Conservation (phyloP, 2,113 vertebrate genomes). For the Eulemur macaco region DNA sequence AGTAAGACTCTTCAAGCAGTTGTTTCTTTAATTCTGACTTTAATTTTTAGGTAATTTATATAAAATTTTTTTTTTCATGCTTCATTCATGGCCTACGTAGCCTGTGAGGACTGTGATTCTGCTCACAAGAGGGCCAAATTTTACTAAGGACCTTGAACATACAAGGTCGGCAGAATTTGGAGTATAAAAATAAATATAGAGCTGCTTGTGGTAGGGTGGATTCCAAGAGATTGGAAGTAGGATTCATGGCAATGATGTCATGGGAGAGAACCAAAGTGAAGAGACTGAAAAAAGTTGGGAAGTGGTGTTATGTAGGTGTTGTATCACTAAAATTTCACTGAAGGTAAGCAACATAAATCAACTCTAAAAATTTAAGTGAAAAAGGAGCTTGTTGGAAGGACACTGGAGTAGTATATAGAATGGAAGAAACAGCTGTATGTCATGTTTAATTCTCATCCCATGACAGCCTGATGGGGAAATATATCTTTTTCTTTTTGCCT, state of each 20-base stretch:
- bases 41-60: background rate
- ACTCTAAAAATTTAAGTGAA: conserved; percentile 4
- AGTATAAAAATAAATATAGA: background rate
- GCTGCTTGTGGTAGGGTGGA: background rate
- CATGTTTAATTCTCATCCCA: background rate
- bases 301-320: background rate
- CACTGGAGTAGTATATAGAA: background rate
- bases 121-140: background rate
- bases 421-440: background rate
- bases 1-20: background rate
- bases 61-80: background rate
- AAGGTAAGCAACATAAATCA: background rate
- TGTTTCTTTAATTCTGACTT: background rate
- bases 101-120: background rate
- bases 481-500: background rate
- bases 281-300: background rate
- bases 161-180: background rate
- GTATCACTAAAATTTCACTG: background rate
- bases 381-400: background rate
- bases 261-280: background rate
- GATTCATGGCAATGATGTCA: background rate
- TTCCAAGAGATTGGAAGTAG: background rate
- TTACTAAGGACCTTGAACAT: background rate
- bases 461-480: background rate
- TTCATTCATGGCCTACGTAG: background rate